Conservation (phyloP, 2,888 invertebrate species). For the Lasioglossum figueresi region DNA sequence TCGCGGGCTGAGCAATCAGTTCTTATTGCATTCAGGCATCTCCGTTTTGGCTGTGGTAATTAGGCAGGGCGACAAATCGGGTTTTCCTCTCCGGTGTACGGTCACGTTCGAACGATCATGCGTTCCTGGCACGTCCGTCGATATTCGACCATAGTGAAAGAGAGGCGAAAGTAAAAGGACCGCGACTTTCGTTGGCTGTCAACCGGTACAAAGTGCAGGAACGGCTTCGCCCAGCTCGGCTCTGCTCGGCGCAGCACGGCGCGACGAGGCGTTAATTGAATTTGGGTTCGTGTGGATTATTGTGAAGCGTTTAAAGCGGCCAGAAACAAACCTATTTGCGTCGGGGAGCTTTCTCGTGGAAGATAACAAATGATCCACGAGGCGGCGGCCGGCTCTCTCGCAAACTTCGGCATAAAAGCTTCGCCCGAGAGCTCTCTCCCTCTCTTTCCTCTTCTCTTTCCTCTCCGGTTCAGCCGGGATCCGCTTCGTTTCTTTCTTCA, state of each 20-base stretch:
- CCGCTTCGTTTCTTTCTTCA: constrained; percentile 59
- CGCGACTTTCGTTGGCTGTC: constrained; percentile 68
- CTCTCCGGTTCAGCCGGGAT: constrained; percentile 7
- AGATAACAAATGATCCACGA: constrained; percentile 75
- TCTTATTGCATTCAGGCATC: constrained; percentile 1
- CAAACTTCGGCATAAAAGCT: constrained; percentile 75
- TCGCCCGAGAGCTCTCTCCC: constrained; percentile 49
- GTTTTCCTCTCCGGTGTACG: background rate
- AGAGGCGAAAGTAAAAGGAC: constrained; percentile 60
- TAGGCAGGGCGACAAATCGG: constrained; percentile 5
- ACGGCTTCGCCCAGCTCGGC: constrained; percentile 26
- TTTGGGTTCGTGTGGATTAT: constrained; percentile 76
- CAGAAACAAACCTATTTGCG: constrained; percentile 80
- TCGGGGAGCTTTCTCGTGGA: constrained; percentile 79
- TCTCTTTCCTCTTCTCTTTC: background rate
- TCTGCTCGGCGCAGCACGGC: constrained; percentile 23
- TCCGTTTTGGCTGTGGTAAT: background rate
- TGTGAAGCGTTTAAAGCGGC: constrained; percentile 79
- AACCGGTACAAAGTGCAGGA: constrained; percentile 67
- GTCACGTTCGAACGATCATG: constrained; percentile 52
- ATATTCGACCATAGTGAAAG: constrained; percentile 57
- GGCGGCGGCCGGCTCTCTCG: constrained; percentile 65
- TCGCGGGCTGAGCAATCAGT: background rate
- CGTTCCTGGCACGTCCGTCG: constrained; percentile 61
- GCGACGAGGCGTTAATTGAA: constrained; percentile 77